A percentile compares a stretch with the other conserved stretches of the same genome.
Evolutionary conservation across 2,113 vertebrate genomes (phyloP).

Genomic region (Gallinago jamesoni): DNA sequence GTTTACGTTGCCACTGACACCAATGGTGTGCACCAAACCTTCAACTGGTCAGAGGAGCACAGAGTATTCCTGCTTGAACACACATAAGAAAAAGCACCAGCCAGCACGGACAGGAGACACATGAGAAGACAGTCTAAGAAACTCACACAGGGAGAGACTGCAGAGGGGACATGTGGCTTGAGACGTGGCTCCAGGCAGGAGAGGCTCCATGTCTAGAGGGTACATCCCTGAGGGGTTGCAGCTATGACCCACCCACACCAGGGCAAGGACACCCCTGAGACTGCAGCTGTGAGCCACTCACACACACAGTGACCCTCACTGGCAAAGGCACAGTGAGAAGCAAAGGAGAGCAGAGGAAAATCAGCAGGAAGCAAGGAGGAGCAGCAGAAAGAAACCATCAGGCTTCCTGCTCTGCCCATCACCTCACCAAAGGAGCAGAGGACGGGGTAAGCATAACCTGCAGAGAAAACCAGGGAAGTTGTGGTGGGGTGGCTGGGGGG

Average conservation of each 20-base stretch:
- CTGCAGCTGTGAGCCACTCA: neutral
- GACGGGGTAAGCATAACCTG: neutral
- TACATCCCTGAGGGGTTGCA: neutral
- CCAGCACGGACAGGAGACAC: neutral
- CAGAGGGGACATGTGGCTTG: neutral
- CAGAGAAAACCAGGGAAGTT: neutral
- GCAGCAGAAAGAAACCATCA: neutral
- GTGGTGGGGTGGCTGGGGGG: neutral
- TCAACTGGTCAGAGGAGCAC: neutral
- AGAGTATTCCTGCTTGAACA: neutral
- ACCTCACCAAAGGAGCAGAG: neutral
- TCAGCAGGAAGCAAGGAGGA: neutral
- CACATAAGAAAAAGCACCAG: neutral
- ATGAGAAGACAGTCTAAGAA: fast-evolving
- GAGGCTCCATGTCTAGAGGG: neutral
- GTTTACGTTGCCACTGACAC: neutral
- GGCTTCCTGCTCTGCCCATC: neutral
- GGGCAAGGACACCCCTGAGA: neutral
- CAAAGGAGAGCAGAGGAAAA: neutral
- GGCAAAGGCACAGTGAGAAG: neutral
- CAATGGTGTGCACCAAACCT: fast-evolving
- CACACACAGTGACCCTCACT: neutral
- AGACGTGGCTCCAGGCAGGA: neutral
- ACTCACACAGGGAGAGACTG: neutral
- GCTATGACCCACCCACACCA: neutral